Percentiles rank a stretch among this genome's conserved stretches.
phyloP scores from a whole-genome alignment of 2,797 vertebrate genomes.

The Hephaestus fuliginosus region DNA sequence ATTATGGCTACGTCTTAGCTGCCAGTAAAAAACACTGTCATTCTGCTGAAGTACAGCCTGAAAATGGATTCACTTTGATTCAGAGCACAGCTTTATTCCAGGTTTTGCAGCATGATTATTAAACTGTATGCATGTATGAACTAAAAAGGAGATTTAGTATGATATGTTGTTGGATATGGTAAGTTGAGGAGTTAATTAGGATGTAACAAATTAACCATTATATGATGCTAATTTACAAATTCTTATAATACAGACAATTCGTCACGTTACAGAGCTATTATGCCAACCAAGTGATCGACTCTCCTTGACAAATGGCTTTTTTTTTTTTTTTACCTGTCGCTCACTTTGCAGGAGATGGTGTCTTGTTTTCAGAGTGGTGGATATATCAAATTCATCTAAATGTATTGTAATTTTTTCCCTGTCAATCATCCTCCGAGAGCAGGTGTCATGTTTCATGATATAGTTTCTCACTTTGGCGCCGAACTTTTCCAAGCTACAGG shows the following conservation, averaged over 20 bases:
- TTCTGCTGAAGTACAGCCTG: slow-evolving; percentile 33
- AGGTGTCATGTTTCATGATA: slow-evolving; percentile 42
- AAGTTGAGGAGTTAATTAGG: not conserved
- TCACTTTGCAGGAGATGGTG: slow-evolving; percentile 30
- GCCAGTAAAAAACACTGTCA: slow-evolving; percentile 47
- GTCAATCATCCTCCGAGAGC: slow-evolving; percentile 56
- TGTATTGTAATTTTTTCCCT: slow-evolving; percentile 36
- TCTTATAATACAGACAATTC: not conserved
- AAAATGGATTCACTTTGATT: slow-evolving; percentile 56
- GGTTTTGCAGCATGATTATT: slow-evolving; percentile 3
- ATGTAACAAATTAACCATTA: not conserved
- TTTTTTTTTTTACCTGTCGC: not conserved
- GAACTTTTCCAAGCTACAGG: slow-evolving; percentile 41
- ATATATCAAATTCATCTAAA: slow-evolving; percentile 47
- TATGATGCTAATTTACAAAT: not conserved
- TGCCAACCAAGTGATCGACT: not conserved
- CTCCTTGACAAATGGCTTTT: slow-evolving; percentile 25
- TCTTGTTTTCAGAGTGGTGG: slow-evolving; percentile 38
- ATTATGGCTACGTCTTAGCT: slow-evolving; percentile 60
- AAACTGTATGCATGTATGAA: not conserved
- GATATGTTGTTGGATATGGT: not conserved
- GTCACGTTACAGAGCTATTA: not conserved
- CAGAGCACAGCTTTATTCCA: slow-evolving; percentile 16
- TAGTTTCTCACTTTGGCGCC: slow-evolving; percentile 18
- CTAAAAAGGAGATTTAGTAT: not conserved